Base-by-base conservation (phyloP, 2,113 vertebrate species). In the Pollimyrus isidori region DNA sequence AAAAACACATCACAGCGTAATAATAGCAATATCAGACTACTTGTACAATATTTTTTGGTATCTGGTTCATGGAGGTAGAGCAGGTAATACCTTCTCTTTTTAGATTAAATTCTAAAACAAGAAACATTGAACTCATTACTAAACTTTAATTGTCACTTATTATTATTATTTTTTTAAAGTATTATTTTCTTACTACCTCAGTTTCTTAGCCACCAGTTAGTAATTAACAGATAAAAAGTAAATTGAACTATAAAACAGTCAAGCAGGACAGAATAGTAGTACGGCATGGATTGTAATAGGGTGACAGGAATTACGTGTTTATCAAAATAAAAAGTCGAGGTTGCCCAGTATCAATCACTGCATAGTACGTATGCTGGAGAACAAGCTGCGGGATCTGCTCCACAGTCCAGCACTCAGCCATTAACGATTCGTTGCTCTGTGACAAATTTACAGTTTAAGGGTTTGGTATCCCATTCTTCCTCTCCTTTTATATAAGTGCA, bases 371-470 rank as follows among this genome's bases (percentile, higher is more conserved):
- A 87, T 65, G 42, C 23, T 35, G 30, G 19, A 50, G 53, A 86
- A 30, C 86, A 45, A 53, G n/a, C 65, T 86, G 86, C 46, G 5
- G 85, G 87, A 87, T 85, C 85, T 80, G 89, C 52, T 87, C 49
- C 21, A 15, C 46, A 50, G 49, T 26, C 3, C 46, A 50, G 26
- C 30, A 50, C 50, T 23, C 65, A 73, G 65, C 65, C 89, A 49
- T 9, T 4, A 50, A 49, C 3, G 45, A 52, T 65, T 26, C 21
- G 45, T 35, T 39, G 56, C 42, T 58, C 65, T 48, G 84, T 45
- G 5, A 52, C 50, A 52, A 46, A n/a, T 26, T 86, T 26, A n/a
- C 45, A 21, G 19, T 86, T 86, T 52, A 73, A 73, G 65, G 65
- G n/a, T 30, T 73, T 73, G 11, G 10, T 35, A 35, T 26, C 35